Conservation (phyloP, 2,888 invertebrate species). For the Rhynchonema sp. region DNA sequence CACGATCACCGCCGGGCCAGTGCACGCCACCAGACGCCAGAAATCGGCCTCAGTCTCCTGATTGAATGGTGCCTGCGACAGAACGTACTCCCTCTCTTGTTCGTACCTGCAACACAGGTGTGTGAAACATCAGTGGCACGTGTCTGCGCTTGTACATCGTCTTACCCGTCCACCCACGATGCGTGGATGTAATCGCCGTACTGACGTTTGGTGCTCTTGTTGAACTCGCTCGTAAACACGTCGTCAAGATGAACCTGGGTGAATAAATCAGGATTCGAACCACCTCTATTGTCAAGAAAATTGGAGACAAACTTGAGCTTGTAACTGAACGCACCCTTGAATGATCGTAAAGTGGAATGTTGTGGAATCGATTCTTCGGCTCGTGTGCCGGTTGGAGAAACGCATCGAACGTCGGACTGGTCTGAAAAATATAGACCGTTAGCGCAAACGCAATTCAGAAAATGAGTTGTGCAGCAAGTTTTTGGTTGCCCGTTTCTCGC, state of each 20-base stretch:
- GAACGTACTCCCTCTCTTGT: not conserved
- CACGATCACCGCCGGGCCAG: constrained; percentile 7
- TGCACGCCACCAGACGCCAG: constrained; percentile 8
- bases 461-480: too few relatives aligned
- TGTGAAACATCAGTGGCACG: too few relatives aligned
- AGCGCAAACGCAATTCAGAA: too few relatives aligned
- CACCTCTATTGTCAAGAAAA: too few relatives aligned
- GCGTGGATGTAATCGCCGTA: not conserved
- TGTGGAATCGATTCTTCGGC: not conserved
- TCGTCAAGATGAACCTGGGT: not conserved
- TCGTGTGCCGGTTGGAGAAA: not conserved
- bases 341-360: not conserved
- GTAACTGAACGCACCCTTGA: not conserved
- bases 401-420: too few relatives aligned
- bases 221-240: not conserved
- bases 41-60: constrained; percentile 9
- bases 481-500: too few relatives aligned
- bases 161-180: not conserved
- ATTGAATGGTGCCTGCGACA: constrained; percentile 9
- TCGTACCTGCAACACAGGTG: too few relatives aligned
- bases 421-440: too few relatives aligned
- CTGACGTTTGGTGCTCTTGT: not conserved
- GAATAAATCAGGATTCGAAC: too few relatives aligned
- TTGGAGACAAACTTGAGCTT: too few relatives aligned
- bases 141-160: too few relatives aligned